phyloP scores from a whole-genome alignment of 2,888 invertebrate species.

The Orthonevra nobilis region DNA sequence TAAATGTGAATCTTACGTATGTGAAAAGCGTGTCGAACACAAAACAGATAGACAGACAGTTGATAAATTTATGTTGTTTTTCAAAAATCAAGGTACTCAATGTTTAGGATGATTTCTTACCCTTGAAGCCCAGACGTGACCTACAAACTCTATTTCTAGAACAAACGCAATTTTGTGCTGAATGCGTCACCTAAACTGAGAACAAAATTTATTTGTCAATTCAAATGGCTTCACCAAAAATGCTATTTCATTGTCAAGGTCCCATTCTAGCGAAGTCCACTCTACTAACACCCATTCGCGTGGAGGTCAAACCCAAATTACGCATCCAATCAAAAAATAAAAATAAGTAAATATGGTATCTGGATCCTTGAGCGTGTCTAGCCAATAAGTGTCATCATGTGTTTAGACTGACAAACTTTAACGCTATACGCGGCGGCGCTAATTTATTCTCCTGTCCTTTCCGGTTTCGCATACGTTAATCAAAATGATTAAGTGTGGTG shows the following conservation, averaged over 20 bases:
- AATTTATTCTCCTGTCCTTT: conserved; percentile 56
- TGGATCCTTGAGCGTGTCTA: conserved; percentile 30
- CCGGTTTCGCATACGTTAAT: conserved; percentile 48
- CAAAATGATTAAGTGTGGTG: conserved; percentile 12
- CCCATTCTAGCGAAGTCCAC: conserved; percentile 16
- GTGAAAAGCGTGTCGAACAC: too few species aligned
- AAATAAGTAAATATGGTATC: neutral
- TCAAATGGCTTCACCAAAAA: neutral
- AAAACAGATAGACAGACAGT: too few species aligned
- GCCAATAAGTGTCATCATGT: conserved; percentile 29
- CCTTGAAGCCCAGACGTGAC: too few species aligned
- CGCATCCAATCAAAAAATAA: conserved; percentile 13
- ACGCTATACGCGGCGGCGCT: neutral
- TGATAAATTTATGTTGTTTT: too few species aligned
- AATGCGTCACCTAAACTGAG: neutral
- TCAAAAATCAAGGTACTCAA: too few species aligned
- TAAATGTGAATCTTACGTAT: too few species aligned
- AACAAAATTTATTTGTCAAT: too few species aligned
- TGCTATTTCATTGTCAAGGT: conserved; percentile 14
- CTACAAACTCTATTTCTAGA: too few species aligned
- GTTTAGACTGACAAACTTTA: conserved; percentile 10
- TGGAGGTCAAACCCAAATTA: conserved; percentile 32
- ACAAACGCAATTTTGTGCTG: too few species aligned
- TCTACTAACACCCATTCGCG: conserved; percentile 1
- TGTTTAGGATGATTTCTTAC: too few species aligned